phyloP scores from a whole-genome alignment of 2,888 invertebrate genomes.

The Eupithecia exiguata region DNA sequence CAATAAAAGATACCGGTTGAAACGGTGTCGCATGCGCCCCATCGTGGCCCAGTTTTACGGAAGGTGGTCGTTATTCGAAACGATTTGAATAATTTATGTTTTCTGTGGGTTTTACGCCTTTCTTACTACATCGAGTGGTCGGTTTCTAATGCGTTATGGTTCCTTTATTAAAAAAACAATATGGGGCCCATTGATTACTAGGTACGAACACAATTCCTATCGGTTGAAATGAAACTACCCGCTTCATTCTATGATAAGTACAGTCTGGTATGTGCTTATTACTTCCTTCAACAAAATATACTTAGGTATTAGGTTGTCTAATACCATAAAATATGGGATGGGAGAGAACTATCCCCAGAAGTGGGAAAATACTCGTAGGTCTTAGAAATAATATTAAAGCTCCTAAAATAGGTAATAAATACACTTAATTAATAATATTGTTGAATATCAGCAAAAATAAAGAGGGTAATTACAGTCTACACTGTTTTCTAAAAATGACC shows the following conservation, averaged over 20 bases:
- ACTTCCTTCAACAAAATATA: too few species aligned
- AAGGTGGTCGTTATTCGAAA: neutral
- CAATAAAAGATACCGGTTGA: conserved; percentile 2
- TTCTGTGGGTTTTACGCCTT: conserved; percentile 24
- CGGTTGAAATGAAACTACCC: too few species aligned
- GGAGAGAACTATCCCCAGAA: neutral
- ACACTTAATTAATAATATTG: neutral
- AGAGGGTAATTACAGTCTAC: neutral
- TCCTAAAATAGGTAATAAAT: too few species aligned
- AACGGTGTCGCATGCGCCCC: conserved; percentile 12
- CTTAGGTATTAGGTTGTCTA: too few species aligned
- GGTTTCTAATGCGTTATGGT: conserved; percentile 28
- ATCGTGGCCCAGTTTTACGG: conserved; percentile 20
- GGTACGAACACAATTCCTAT: neutral
- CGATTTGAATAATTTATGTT: conserved; percentile 32
- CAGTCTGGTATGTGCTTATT: too few species aligned
- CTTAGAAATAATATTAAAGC: too few species aligned
- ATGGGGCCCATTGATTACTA: neutral
- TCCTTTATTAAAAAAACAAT: conserved; percentile 28
- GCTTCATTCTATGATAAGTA: neutral
- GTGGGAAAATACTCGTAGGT: neutral
- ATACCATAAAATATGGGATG: neutral
- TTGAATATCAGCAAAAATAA: neutral
- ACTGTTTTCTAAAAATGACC: neutral
- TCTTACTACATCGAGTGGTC: conserved; percentile 21